Evolutionary conservation across 2,797 vertebrate species (phyloP).

Genomic region (Acropternis orthonyx): DNA sequence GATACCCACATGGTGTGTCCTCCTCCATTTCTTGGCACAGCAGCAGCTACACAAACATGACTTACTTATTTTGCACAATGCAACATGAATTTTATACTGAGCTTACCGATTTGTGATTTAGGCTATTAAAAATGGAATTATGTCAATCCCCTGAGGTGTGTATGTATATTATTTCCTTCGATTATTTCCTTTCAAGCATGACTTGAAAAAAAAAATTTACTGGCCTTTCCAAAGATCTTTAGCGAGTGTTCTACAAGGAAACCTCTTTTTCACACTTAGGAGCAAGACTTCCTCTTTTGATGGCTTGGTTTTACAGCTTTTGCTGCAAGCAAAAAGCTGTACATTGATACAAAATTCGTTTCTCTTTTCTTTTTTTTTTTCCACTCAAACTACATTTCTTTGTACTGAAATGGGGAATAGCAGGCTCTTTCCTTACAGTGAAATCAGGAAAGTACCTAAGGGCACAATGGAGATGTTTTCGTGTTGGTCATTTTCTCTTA

Average conservation of each 20-base stretch:
- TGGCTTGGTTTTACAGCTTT: neutral
- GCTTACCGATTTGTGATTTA: neutral
- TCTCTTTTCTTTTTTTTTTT: neutral
- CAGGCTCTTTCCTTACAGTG: neutral
- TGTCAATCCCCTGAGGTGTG: neutral
- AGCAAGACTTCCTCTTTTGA: neutral
- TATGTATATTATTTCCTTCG: neutral
- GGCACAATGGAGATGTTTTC: neutral
- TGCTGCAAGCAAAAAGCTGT: neutral
- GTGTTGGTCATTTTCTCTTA: neutral
- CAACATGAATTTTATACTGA: neutral
- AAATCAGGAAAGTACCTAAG: neutral
- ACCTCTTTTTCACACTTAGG: neutral
- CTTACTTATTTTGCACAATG: neutral
- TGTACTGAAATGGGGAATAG: neutral
- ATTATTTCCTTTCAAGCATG: too few species aligned
- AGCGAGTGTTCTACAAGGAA: neutral
- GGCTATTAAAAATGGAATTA: neutral
- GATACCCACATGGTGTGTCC: neutral
- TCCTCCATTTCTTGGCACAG: neutral
- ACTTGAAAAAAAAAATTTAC: neutral
- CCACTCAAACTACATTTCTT: neutral
- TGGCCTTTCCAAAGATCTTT: neutral
- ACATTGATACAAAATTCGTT: neutral
- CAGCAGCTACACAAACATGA: neutral